Percentiles rank a stretch among this genome's conserved stretches.
These are phyloP conservation scores for Notothenia coriiceps DNA, from an alignment of 2,113 vertebrate genomes.

Conservation along the genomic window DNA sequence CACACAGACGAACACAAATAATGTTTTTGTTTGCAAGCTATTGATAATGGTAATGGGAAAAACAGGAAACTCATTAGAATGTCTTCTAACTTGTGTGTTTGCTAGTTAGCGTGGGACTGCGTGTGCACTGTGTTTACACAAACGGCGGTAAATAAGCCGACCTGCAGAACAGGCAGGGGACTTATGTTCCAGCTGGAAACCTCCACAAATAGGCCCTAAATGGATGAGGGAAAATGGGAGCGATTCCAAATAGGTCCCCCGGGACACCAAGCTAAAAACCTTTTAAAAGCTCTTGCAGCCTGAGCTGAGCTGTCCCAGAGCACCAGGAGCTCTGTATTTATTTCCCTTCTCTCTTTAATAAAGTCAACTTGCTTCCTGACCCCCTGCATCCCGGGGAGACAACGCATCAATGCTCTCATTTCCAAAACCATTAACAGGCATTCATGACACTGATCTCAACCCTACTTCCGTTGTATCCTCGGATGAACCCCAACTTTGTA, in stretches of 20 bases:
- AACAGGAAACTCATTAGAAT: neutral
- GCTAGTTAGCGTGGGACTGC: neutral
- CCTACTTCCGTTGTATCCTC: slow-evolving; percentile 48
- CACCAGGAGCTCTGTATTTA: slow-evolving; percentile 40
- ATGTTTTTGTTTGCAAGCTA: slow-evolving; percentile 13
- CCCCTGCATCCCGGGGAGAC: slow-evolving; percentile 41
- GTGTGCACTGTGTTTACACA: slow-evolving; percentile 47
- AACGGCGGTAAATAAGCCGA: slow-evolving; percentile 47
- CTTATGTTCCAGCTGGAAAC: slow-evolving; percentile 59
- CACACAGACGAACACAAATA: neutral
- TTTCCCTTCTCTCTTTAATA: slow-evolving; percentile 43
- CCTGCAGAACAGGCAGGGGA: slow-evolving; percentile 48
- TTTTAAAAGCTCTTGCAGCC: slow-evolving; percentile 51
- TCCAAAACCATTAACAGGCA: slow-evolving; percentile 54
- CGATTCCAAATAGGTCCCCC: slow-evolving; percentile 53
- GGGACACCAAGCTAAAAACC: slow-evolving; percentile 34
- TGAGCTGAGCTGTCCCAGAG: slow-evolving; percentile 32
- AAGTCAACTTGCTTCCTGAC: slow-evolving; percentile 58
- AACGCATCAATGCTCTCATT: slow-evolving; percentile 45
- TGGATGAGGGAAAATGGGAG: slow-evolving; percentile 69
- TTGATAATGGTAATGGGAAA: neutral
- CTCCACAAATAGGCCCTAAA: slow-evolving; percentile 58
- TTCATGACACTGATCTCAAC: slow-evolving; percentile 29
- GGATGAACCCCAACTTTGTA: slow-evolving; percentile 46
- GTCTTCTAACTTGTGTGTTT: neutral